Evolutionary conservation across 2,113 vertebrate species (phyloP), one percentile per base, ranked within the genome.

Genomic region (Copsychus sechellarum): DNA sequence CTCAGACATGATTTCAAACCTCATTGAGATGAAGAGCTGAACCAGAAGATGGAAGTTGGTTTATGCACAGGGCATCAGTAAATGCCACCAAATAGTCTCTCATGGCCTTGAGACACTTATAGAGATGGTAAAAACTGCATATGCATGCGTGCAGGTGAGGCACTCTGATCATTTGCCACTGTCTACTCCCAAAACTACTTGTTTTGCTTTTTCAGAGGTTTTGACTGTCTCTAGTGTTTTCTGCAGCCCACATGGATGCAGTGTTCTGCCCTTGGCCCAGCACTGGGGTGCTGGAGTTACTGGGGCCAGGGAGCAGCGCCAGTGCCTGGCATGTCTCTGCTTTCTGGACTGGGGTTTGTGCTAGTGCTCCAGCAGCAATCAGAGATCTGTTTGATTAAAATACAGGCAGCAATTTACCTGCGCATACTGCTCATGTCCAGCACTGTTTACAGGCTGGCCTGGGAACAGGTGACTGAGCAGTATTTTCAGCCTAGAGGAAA

Each of bases 211-310:
- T 67, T 13, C 21, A 38, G 33, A 56, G 16, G 6, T 56, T 86
- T 84, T 78, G 7, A 18, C 51, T 74, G 70, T 40, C 53, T 56
- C n/a, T 23, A 3, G 7, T 22, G 29, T 64, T 81, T 67, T 58
- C 42, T 54, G 4, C 14, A 20, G 69, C 64, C 28, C 0, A 0
- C 34, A 5, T 62, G 26, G 13, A 26, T 31, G 20, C 40, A 9
- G 17, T 1, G 2, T 62, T 57, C 80, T 74, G 69, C 12, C 24
- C 4, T 48, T 48, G 4, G 36, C 40, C 23, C 54, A 38, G 54
- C 60, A 53, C 67, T 5, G 14, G 31, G 4, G 0, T 2, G 4
- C n/a, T 45, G n/a, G 28, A 57, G 42, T 16, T 2, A 16, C 5
- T 1, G 11, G 26, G 54, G 18, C 57, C 24, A 16, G 21, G 15